Percentiles rank a stretch among this genome's conserved stretches.
These are phyloP conservation scores for Myopa testacea DNA, from an alignment of 2,888 invertebrate species.

Conservation along the genomic window DNA sequence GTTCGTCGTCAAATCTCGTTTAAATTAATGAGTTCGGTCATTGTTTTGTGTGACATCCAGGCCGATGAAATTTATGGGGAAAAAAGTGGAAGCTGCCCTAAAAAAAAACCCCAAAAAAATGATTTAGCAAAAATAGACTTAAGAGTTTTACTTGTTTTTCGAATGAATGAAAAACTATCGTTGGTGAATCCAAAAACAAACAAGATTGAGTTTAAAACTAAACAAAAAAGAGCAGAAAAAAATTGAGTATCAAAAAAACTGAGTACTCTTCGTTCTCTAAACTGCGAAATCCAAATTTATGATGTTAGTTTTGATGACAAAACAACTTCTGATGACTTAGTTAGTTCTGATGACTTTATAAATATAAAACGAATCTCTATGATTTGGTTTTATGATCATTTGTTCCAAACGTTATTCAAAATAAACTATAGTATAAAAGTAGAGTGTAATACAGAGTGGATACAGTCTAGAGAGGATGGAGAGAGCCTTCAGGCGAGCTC, in stretches of 20 bases:
- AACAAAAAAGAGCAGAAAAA: too few relatives aligned
- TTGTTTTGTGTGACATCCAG: conserved; percentile 46
- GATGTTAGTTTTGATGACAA: conserved; percentile 1
- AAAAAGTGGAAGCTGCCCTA: conserved; percentile 25
- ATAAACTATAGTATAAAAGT: not conserved
- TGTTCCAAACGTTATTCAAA: not conserved
- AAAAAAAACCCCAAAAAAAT: conserved; percentile 10
- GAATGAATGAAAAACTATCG: not conserved
- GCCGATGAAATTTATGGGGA: conserved; percentile 33
- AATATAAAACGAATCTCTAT: conserved; percentile 16
- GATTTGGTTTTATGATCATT: not conserved
- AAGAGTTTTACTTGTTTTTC: not conserved
- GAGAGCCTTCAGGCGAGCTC: not conserved
- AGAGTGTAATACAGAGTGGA: too few relatives aligned
- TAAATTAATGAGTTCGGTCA: conserved; percentile 67
- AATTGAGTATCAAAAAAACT: not conserved
- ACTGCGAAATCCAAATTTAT: conserved; percentile 6
- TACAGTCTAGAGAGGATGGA: not conserved
- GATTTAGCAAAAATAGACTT: not conserved
- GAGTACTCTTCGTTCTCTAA: not conserved
- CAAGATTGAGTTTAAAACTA: too few relatives aligned
- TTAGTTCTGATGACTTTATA: conserved; percentile 26
- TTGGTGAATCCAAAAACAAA: not conserved
- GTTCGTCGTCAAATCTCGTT: conserved; percentile 66
- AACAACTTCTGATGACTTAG: conserved; percentile 14